phyloP scores from a whole-genome alignment of 2,797 vertebrate genomes.

The Botia kubotai region DNA sequence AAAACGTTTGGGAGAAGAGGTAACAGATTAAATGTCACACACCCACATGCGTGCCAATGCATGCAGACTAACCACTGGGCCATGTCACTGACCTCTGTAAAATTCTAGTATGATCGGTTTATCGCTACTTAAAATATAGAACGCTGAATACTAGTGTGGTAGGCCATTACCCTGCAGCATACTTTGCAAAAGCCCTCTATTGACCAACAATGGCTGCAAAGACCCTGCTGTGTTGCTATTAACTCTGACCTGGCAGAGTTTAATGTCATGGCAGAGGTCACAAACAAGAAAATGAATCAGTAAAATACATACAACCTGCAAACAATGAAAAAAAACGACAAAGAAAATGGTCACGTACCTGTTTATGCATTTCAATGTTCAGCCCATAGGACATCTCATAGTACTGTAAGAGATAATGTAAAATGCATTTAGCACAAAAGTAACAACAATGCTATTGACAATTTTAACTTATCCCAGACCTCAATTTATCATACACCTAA shows the following conservation, averaged over 20 bases:
- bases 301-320: slow-evolving; percentile 26
- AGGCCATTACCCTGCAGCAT: not conserved
- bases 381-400: slow-evolving; percentile 99
- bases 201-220: not conserved
- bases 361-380: slow-evolving; percentile 99
- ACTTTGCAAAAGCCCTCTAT: not conserved
- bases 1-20: not conserved
- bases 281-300: slow-evolving; percentile 41
- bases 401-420: slow-evolving; percentile 79
- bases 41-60: not conserved
- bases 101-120: not conserved
- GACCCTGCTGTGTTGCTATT: not conserved
- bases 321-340: not conserved
- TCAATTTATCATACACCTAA: not conserved
- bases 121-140: not conserved
- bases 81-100: not conserved
- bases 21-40: slow-evolving; percentile 2
- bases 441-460: slow-evolving; percentile 18
- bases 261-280: not conserved
- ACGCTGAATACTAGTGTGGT: not conserved
- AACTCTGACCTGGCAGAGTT: not conserved
- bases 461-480: not conserved
- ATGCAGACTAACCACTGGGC: slow-evolving; percentile 35
- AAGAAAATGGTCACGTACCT: slow-evolving; percentile 83
- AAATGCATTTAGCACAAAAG: slow-evolving; percentile 37